Conservation (phyloP, 2,797 vertebrate species). For the Simalia tracyae region DNA sequence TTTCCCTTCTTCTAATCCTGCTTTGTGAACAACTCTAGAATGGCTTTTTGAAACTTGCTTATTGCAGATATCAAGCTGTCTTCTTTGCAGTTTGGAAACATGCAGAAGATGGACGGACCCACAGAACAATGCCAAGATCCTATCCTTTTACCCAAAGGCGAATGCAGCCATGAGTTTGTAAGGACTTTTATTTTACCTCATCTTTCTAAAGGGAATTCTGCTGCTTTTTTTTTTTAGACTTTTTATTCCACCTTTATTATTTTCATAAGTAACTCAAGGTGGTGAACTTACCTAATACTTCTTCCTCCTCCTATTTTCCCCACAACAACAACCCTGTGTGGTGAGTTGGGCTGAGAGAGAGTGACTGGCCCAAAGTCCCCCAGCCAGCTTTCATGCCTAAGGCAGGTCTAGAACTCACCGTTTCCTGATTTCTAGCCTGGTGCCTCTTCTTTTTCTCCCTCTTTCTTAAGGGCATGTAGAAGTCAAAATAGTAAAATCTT, state of each 20-base stretch:
- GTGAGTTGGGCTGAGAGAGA: too few species aligned
- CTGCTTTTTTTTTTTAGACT: background rate
- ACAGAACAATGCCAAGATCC: conserved; percentile 82
- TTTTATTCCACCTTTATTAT: too few species aligned
- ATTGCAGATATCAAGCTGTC: conserved; percentile 73
- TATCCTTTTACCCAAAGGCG: conserved; percentile 17
- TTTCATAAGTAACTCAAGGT: too few species aligned
- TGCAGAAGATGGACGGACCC: conserved; percentile 85
- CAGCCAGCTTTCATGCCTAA: too few species aligned
- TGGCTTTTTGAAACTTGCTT: background rate
- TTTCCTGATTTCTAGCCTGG: too few species aligned
- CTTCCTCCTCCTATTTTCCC: too few species aligned
- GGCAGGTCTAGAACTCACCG: too few species aligned
- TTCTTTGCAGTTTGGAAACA: conserved; percentile 74
- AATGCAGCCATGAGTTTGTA: conserved; percentile 72
- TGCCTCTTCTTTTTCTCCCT: background rate
- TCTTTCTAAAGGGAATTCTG: background rate
- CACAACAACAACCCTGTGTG: too few species aligned
- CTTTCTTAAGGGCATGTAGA: background rate
- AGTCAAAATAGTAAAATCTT: background rate
- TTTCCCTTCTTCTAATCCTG: background rate
- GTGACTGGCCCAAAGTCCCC: too few species aligned
- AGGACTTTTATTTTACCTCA: conserved; percentile 47
- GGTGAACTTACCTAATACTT: too few species aligned
- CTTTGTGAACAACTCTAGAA: background rate